phyloP scores from a whole-genome alignment of 2,888 invertebrate genomes.

The Mythimna impura region DNA sequence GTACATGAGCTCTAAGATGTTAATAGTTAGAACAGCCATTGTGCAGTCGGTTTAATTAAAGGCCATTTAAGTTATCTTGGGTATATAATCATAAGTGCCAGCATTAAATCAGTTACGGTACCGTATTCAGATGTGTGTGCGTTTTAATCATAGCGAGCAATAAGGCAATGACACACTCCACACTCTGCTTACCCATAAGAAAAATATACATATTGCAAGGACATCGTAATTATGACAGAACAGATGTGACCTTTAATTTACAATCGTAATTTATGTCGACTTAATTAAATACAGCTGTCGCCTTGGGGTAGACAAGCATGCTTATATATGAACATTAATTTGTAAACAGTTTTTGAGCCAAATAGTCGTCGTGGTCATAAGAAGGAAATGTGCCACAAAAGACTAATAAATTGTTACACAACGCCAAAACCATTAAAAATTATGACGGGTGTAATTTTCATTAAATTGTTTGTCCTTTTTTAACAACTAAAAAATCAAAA shows the following conservation, averaged over 20 bases:
- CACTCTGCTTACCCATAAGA: constrained; percentile 1
- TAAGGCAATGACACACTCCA: neutral
- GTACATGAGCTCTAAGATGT: no score
- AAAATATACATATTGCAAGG: constrained; percentile 29
- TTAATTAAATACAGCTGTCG: constrained; percentile 68
- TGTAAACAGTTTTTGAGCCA: neutral
- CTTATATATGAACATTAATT: constrained; percentile 27
- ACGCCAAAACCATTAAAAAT: no score
- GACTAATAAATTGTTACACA: no score
- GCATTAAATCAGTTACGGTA: neutral
- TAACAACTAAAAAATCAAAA: neutral
- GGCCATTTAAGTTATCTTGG: neutral
- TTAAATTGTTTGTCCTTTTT: no score
- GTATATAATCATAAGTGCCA: neutral
- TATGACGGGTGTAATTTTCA: no score
- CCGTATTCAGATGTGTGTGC: neutral
- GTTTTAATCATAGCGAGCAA: neutral
- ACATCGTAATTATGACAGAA: constrained; percentile 50
- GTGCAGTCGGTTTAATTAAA: neutral
- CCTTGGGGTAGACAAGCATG: constrained; percentile 56
- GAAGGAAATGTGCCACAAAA: neutral
- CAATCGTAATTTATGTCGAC: constrained; percentile 42
- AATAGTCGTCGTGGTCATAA: constrained; percentile 18
- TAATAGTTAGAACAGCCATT: neutral
- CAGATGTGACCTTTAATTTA: constrained; percentile 74